Evolutionary conservation across 2,797 vertebrate species (phyloP).

Genomic region (Lepus oiostolus): DNA sequence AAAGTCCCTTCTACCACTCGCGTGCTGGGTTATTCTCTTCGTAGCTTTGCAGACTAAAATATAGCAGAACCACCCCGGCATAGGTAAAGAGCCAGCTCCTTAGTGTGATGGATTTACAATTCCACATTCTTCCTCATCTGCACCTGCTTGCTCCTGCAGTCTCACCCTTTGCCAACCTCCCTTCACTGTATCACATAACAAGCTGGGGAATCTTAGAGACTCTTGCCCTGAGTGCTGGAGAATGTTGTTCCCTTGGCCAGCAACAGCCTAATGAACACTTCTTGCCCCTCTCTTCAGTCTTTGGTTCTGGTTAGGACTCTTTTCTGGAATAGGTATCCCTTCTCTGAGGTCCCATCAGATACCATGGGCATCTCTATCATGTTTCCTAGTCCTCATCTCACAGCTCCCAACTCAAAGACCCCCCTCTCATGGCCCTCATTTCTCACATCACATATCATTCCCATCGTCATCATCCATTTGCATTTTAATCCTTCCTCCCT

Average conservation of each 20-base stretch:
- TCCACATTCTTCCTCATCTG: not conserved
- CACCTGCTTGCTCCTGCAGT: not conserved
- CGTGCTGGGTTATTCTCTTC: not conserved
- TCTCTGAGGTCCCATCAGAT: not conserved
- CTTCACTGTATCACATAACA: not conserved
- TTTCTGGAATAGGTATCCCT: not conserved
- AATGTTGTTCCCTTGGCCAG: not conserved
- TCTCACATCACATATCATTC: too few relatives aligned
- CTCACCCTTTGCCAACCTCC: not conserved
- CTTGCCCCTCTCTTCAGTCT: not conserved
- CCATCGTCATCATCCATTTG: not conserved
- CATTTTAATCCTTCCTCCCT: not conserved
- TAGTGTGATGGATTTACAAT: not conserved
- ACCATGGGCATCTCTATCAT: too few relatives aligned
- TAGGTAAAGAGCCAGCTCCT: not conserved
- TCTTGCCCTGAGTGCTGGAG: not conserved
- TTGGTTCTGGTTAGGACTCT: not conserved
- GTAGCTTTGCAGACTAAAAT: not conserved
- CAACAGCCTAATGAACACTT: not conserved
- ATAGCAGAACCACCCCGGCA: rapidly evolving
- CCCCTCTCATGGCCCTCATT: too few relatives aligned
- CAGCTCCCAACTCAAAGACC: not conserved
- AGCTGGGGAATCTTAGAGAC: not conserved
- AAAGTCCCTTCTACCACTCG: not conserved
- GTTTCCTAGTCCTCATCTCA: not conserved